Base-by-base conservation (phyloP, 2,888 invertebrate genomes). In the Urechis unicinctus region DNA sequence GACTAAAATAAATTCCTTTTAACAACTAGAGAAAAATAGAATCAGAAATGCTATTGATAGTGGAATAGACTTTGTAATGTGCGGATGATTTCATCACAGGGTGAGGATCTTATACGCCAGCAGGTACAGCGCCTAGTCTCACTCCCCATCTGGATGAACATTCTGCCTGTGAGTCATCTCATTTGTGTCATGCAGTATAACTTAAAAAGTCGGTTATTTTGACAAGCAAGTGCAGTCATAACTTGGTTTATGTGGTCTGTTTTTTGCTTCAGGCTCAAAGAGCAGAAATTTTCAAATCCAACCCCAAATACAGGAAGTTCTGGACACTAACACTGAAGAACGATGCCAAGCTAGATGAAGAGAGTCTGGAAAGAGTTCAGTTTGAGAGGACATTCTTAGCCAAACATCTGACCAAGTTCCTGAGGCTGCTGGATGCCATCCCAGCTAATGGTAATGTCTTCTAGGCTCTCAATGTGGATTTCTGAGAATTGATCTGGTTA, bases 121-220 rank as follows among this genome's bases (percentile, higher is more conserved):
- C 92, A 95, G 79, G 89, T 91, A 9, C 91, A 91, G 77, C 83
- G 88, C 56, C 82, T 97, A 3, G 91, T 95, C 0, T 94, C 94
- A 0, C 81, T 98, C 13, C 88, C 92, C 13, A 93, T 94, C 85
- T 97, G 97, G 96, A 66, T 61, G 3, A 71, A 72, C 56, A 58
- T 97, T 51, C 88, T 93, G 68, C 87, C 80, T 83, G 87, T 87
- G 74, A 74, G 81, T 70, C 61, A 65, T 9, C 22, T 36, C 24
- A 17, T 36, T 36, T 17, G 9, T 36, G 36, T 9, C 36, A n/a
- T n/a, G n/a, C n/a, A n/a, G n/a, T n/a, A n/a, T n/a, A n/a, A n/a
- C n/a, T n/a, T n/a, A n/a, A n/a, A n/a, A n/a, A n/a, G n/a, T n/a
- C n/a, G n/a, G n/a, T n/a, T n/a, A n/a, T n/a, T n/a, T n/a, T n/a